Base-by-base conservation (phyloP, 2,113 vertebrate genomes). In the Craseonycteris thonglongyai region DNA sequence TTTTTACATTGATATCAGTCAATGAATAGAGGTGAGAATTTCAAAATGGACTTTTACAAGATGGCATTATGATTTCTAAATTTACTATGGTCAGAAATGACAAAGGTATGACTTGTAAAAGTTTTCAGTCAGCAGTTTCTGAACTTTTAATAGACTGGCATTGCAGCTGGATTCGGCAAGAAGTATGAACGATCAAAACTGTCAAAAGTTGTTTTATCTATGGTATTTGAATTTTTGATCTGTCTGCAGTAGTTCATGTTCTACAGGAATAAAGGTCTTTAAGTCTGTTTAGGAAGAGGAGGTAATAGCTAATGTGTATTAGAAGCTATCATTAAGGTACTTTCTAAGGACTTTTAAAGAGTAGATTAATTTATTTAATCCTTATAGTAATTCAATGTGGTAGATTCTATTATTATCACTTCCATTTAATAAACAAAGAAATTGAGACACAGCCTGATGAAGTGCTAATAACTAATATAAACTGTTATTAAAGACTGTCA, bases 371-470 rank as follows among this genome's bases (percentile, higher is more conserved):
- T 82, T 74, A 61, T 28, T 96, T n/a, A n/a, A n/a, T n/a, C n/a
- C n/a, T n/a, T 76, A 35, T 24, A 61, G 6, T 59, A 87, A 38
- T 10, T 6, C 7, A n/a, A n/a, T 56, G 15, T 65, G 49, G 30
- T 68, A 90, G n/a, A 85, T 66, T 51, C 2, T 89, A 28, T 83
- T 88, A 35, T 68, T 65, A 80, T 74, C 19, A 65, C 51, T 71
- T 95, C 28, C 11, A 85, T 65, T 96, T 51, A 94, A 85, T 6
- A 65, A 68, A 86, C 65, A n/a, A 92, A 92, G 21, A 85, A 69
- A 72, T 66, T 24, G 38, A 92, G 38, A 75, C 33, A 75, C 14
- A 71, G 42, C 33, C 45, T 75, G 66, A 21, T 68, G 47, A 66
- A 75, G 26, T 12, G 42, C 22, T 38, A 76, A 76, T 88, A 35